Evolutionary conservation across 2,888 invertebrate genomes (phyloP).

Genomic region (Oxyteleia sp.): DNA sequence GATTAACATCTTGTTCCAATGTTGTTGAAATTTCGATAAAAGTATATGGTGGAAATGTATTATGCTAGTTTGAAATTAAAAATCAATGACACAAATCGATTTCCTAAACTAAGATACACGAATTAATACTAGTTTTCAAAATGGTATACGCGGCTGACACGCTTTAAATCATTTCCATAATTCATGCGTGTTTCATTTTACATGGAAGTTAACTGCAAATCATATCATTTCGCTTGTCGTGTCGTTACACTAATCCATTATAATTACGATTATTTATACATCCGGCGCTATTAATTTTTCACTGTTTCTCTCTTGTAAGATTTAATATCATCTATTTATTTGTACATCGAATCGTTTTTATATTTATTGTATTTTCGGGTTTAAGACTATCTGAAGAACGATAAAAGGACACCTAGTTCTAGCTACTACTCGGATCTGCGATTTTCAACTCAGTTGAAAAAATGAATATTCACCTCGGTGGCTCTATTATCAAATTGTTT

Average conservation of each 20-base stretch:
- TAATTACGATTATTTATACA: slow-evolving; percentile 66
- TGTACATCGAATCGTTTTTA: slow-evolving; percentile 51
- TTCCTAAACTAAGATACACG: background rate
- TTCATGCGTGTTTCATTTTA: slow-evolving; percentile 36
- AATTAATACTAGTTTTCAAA: background rate
- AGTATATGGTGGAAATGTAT: background rate
- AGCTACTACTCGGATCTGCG: slow-evolving; percentile 4
- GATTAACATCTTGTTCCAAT: slow-evolving; percentile 17
- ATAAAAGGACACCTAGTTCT: slow-evolving; percentile 30
- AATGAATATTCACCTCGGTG: slow-evolving; percentile 9
- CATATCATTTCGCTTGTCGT: slow-evolving; percentile 62
- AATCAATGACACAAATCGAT: background rate
- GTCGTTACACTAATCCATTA: slow-evolving; percentile 64
- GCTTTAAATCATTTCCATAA: slow-evolving; percentile 1
- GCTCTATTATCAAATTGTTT: slow-evolving; percentile 33
- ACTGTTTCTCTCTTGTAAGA: slow-evolving; percentile 5
- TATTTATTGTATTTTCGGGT: slow-evolving; percentile 8
- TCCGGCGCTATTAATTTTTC: slow-evolving; percentile 37
- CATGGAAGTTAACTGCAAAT: slow-evolving; percentile 39
- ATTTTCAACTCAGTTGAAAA: slow-evolving; percentile 9
- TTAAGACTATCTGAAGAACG: slow-evolving; percentile 16
- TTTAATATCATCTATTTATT: slow-evolving; percentile 35
- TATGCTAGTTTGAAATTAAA: background rate
- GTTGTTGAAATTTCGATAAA: background rate
- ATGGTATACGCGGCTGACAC: background rate